Conservation (phyloP, 2,888 invertebrate species). For the Tribolium freemani region DNA sequence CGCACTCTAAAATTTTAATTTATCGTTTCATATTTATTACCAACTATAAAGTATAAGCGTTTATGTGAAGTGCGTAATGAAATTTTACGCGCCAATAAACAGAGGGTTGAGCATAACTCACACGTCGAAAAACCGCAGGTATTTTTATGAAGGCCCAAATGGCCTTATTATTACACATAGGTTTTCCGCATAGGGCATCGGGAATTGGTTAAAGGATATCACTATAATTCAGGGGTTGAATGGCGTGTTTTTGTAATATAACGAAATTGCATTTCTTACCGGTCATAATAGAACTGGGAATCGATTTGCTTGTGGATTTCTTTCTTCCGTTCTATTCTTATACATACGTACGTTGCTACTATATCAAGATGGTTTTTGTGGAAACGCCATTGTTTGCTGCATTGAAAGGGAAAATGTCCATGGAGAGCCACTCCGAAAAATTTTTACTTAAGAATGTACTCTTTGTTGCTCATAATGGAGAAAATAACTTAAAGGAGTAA, state of each 20-base stretch:
- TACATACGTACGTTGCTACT: constrained; percentile 9
- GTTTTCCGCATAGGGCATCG: constrained; percentile 11
- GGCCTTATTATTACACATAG: constrained; percentile 26
- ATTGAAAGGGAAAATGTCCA: constrained; percentile 15
- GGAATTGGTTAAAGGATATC: constrained; percentile 33
- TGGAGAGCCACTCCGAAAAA: constrained; percentile 1
- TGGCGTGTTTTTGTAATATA: constrained; percentile 36
- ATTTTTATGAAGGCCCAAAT: constrained; percentile 29
- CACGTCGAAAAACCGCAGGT: constrained; percentile 29
- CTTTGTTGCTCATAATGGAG: background rate
- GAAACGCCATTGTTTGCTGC: constrained; percentile 19
- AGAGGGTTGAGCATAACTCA: constrained; percentile 25
- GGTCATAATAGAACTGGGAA: constrained; percentile 30
- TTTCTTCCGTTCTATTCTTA: constrained; percentile 21
- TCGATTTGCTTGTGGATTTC: constrained; percentile 38
- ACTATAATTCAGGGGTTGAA: constrained; percentile 37
- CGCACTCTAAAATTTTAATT: constrained; percentile 23
- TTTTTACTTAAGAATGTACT: constrained; percentile 3
- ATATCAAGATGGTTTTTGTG: constrained; percentile 22
- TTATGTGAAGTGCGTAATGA: constrained; percentile 33
- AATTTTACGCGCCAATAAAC: constrained; percentile 33
- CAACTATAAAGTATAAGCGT: constrained; percentile 13
- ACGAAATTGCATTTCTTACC: constrained; percentile 38
- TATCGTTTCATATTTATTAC: constrained; percentile 25
- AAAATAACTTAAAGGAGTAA: background rate